phyloP scores from a whole-genome alignment of 2,797 vertebrate genomes.

The Nannoperca australis region DNA sequence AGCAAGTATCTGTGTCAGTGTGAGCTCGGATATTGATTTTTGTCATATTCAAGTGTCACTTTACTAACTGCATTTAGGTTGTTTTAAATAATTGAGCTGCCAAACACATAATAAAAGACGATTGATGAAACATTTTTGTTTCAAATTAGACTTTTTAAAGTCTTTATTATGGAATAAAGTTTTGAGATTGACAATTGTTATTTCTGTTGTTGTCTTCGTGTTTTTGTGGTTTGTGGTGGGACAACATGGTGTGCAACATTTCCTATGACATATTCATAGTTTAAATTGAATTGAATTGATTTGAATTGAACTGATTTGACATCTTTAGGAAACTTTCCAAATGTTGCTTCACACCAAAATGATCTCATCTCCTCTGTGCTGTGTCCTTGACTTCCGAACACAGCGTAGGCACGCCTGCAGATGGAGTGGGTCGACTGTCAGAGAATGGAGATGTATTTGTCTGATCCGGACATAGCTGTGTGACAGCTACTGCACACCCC shows the following conservation, averaged over 20 bases:
- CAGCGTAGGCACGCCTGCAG: constrained; percentile 46
- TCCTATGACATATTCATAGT: neutral
- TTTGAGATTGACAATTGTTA: neutral
- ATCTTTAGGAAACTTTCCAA: constrained; percentile 3
- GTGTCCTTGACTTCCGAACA: constrained; percentile 18
- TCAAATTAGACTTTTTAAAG: neutral
- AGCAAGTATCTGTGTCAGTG: neutral
- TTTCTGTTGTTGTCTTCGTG: neutral
- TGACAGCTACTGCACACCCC: constrained; percentile 69
- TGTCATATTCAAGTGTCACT: constrained; percentile 24
- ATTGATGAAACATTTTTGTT: neutral
- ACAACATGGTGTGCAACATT: neutral
- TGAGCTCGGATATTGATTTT: constrained; percentile 26
- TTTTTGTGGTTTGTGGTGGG: neutral
- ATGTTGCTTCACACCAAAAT: constrained; percentile 17
- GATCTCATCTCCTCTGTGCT: constrained; percentile 34
- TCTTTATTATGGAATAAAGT: neutral
- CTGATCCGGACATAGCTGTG: constrained; percentile 82
- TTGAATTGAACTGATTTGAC: neutral
- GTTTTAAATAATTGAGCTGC: neutral
- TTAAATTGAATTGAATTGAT: neutral
- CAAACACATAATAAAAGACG: neutral
- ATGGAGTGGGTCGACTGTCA: constrained; percentile 55
- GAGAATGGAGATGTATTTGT: constrained; percentile 75
- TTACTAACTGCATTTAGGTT: neutral